Evolutionary conservation across 2,113 vertebrate species (phyloP).

Genomic region (Cephalopterus ornatus): DNA sequence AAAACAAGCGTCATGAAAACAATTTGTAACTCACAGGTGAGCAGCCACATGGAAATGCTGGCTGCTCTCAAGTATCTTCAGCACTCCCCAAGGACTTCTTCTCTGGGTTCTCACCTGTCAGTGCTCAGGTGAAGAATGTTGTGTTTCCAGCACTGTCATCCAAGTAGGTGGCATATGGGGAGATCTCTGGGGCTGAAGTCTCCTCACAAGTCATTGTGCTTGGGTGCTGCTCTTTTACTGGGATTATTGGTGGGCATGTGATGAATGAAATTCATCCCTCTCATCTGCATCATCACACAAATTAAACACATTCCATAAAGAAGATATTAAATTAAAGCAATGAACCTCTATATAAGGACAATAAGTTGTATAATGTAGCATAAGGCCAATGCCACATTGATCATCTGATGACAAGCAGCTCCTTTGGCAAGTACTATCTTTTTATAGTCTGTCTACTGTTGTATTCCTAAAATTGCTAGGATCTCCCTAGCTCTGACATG

Average conservation of each 20-base stretch:
- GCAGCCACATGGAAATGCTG: accelerated
- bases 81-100: not conserved
- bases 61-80: not conserved
- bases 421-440: not conserved
- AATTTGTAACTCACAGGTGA: not conserved
- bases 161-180: accelerated
- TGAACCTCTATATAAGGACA: not conserved
- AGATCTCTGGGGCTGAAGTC: not conserved
- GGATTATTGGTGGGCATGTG: not conserved
- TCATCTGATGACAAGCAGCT: not conserved
- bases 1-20: not conserved
- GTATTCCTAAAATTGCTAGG: not conserved
- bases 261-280: not conserved
- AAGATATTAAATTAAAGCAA: not conserved
- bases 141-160: not conserved
- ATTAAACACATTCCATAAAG: not conserved
- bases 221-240: not conserved
- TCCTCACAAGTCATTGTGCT: not conserved
- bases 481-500: not conserved
- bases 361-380: accelerated
- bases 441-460: not conserved
- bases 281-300: not conserved
- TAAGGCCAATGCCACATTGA: not conserved
- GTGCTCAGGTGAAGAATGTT: not conserved
- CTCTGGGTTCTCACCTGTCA: not conserved